Evolutionary conservation across 2,888 invertebrate species (phyloP), one percentile per base, ranked within the genome.

Genomic region (Pyralis farinalis): DNA sequence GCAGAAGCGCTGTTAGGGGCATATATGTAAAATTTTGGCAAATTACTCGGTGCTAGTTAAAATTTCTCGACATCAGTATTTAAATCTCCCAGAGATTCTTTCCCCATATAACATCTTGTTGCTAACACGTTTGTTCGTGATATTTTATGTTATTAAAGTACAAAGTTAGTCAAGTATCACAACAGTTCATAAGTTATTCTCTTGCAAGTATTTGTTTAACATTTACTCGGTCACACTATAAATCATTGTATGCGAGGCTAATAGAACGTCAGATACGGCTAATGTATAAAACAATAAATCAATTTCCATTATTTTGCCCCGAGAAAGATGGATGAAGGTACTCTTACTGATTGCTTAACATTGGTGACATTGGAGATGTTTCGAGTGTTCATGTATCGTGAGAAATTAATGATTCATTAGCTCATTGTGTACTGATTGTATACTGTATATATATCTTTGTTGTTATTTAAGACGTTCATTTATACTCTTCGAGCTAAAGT

Each of bases 191-290:
- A 16, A 16, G 4, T 16, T 16, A 16, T 16, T 16, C 16, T 16
- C 16, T 16, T 16, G 16, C 16, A 16, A 16, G 16, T 32, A 28
- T 36, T 28, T 36, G 28, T 16, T 28, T 11, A 30, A 37, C 20
- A 16, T 35, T 35, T 35, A 27, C 27, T 3, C 9, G 34, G 12
- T 20, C 25, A 11, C 7, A 10, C 36, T 20, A 36, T 37, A 29
- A 30, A 37, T 37, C 36, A 37, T 29, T 37, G 29, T 29, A 29
- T 10, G 36, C 21, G 21, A 30, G 10, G 29, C 20, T 30, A 5
- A 27, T 28, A 35, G 16, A 25, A 32, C 16, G 32, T 32, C 20
- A 32, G 32, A 12, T 32, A 7, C n/a, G 20, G 32, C 16, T 32
- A 32, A 32, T 32, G 16, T 32, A 16, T 32, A 32, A 32, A 16